A percentile compares a stretch with the other conserved stretches of the same genome.
Evolutionary conservation across 2,888 invertebrate species (phyloP).

Genomic region (Yponomeuta malinellus): DNA sequence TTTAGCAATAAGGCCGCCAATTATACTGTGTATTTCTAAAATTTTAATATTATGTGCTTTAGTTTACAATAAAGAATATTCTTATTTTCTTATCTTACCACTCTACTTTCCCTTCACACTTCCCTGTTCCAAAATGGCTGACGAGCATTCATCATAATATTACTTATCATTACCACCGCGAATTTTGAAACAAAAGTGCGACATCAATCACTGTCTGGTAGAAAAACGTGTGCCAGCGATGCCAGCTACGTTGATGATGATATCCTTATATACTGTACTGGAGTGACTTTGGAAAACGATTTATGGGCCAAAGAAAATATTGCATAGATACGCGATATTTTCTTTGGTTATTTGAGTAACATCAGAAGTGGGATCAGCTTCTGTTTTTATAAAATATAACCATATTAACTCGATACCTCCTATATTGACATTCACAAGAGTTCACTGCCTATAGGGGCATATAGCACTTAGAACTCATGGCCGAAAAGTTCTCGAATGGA

Average conservation of each 20-base stretch:
- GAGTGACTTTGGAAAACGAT: background rate
- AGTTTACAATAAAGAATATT: too few relatives aligned
- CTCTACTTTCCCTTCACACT: background rate
- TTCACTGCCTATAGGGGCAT: too few relatives aligned
- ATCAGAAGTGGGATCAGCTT: too few relatives aligned
- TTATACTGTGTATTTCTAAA: too few relatives aligned
- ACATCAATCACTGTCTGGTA: constrained; percentile 47
- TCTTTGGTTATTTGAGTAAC: background rate
- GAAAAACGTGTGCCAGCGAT: background rate
- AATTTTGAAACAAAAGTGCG: constrained; percentile 42
- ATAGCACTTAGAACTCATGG: too few relatives aligned
- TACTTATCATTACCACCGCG: constrained; percentile 43
- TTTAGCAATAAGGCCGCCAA: too few relatives aligned
- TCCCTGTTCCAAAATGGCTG: constrained; percentile 15
- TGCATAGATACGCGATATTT: background rate
- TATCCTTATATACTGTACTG: background rate
- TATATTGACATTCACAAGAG: too few relatives aligned
- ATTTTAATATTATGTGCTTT: too few relatives aligned
- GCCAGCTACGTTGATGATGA: background rate
- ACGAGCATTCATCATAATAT: constrained; percentile 48
- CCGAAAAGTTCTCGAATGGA: too few relatives aligned
- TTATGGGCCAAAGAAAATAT: background rate
- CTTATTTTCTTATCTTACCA: too few relatives aligned
- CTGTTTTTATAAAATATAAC: too few relatives aligned
- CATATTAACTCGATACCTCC: too few relatives aligned